Evolutionary conservation across 35 echinoderm and acorn worm genomes (phyloP), one percentile per base, ranked within the genome.

Genomic region (Apostichopus parvimensis): DNA sequence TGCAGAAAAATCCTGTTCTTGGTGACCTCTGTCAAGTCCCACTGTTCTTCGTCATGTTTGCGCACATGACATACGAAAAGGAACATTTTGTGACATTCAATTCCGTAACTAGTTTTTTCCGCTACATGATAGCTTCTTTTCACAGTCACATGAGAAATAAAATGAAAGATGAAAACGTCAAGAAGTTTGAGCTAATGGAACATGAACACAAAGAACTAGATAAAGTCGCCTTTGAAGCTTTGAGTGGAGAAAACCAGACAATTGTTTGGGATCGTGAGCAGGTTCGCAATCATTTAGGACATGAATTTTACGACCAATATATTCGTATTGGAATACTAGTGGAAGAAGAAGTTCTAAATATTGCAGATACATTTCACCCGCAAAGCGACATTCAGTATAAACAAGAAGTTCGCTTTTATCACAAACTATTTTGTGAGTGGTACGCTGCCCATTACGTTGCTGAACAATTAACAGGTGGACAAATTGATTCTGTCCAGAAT

Each of bases 391-490:
- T 56, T 57, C 45, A 56, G 52, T 56, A 20, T 13, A 55, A 56
- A 83, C 4, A 6, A 18, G 85, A 68, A 68, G 85, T 87, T 64
- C 9, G 58, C 5, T 87, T 87, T 52, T 87, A 87, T 65, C 83
- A 87, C 83, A 87, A 87, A n/a, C 79, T 82, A 14, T 82, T 82
- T n/a, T 82, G 79, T 82, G 79, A 82, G 8, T 82, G 79, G 79
- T 87, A 61, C 56, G 83, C 83, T 18, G 9, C 83, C 9, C 34
- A 87, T 65, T 53, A 45, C 55, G 34, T 45, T 45, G 34, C 34
- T 45, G 34, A 45, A 45, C 34, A 45, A 45, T 45, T 45, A 45
- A 3, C 1, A 45, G 34, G 34, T 45, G 34, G 34, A 4, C 6
- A 4, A 54, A 22, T 17, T 18, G 22, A 54, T 18, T 80, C 21